A percentile compares a stretch with the other conserved stretches of the same genome.
These are phyloP conservation scores for Drosophila subpulchrella DNA, from an alignment of 1,140 invertebrate genomes.

Conservation along the genomic window DNA sequence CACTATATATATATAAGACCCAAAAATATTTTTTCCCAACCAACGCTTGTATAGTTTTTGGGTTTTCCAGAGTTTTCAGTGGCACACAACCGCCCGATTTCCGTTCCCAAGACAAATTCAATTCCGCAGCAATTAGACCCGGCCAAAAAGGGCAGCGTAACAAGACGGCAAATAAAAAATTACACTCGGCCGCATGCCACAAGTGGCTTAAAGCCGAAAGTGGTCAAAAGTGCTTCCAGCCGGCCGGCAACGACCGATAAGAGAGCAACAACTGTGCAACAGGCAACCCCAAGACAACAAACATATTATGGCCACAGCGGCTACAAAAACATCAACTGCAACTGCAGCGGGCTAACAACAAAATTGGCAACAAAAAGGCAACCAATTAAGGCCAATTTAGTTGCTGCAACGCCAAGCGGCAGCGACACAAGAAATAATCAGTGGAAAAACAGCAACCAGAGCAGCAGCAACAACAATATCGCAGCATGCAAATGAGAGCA, in stretches of 20 bases:
- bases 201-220: conserved; percentile 53
- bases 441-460: conserved; percentile 57
- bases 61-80: neutral
- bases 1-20: neutral
- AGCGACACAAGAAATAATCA: conserved; percentile 77
- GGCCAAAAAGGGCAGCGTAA: conserved; percentile 26
- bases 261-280: conserved; percentile 32
- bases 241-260: conserved; percentile 79
- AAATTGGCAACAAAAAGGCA: conserved; percentile 65
- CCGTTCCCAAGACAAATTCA: conserved; percentile 17
- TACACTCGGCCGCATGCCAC: conserved; percentile 64
- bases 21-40: neutral
- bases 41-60: too few species aligned
- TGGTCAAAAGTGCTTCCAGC: conserved; percentile 56
- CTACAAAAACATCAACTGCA: conserved; percentile 37
- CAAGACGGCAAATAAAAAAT: conserved; percentile 37
- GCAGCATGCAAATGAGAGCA: conserved; percentile 77
- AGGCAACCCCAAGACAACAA: conserved; percentile 42
- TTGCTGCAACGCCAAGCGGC: conserved; percentile 71
- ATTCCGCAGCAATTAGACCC: conserved; percentile 30
- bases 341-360: conserved; percentile 52
- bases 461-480: conserved; percentile 36
- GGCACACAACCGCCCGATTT: neutral
- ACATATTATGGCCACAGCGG: conserved; percentile 57
- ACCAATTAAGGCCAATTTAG: conserved; percentile 82